phyloP scores from a whole-genome alignment of 2,888 invertebrate genomes.

The Colostygia pectinataria region DNA sequence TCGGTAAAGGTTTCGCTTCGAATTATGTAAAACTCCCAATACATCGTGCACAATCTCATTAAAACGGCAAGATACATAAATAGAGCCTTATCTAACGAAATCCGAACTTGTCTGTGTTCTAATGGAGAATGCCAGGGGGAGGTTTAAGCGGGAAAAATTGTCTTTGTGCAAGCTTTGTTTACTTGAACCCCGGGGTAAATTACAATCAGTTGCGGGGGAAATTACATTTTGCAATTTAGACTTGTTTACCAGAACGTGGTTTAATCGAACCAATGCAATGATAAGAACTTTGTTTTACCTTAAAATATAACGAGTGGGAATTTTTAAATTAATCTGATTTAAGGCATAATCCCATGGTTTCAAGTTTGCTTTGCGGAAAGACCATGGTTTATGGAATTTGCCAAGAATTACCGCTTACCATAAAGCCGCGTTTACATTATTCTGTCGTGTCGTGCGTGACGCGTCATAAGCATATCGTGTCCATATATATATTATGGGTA shows the following conservation, averaged over 20 bases:
- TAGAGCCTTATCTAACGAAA: constrained; percentile 14
- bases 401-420: too few species aligned
- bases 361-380: too few species aligned
- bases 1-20: not conserved
- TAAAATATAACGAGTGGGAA: not conserved
- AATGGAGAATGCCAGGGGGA: constrained; percentile 6
- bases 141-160: constrained; percentile 6
- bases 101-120: constrained; percentile 4
- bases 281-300: not conserved
- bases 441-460: too few species aligned
- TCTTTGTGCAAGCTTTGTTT: constrained; percentile 9
- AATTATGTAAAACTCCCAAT: constrained; percentile 12
- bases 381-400: too few species aligned
- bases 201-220: constrained; percentile 2
- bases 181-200: constrained; percentile 4
- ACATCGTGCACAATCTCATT: constrained; percentile 13
- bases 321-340: too few species aligned
- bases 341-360: too few species aligned
- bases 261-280: not conserved
- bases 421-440: too few species aligned
- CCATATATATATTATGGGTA: too few species aligned
- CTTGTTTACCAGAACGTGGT: not conserved
- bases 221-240: constrained; percentile 10
- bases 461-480: too few species aligned
- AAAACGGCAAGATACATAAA: constrained; percentile 17